phyloP scores from a whole-genome alignment of 2,888 invertebrate genomes.

The Zygogramma bicolorata region DNA sequence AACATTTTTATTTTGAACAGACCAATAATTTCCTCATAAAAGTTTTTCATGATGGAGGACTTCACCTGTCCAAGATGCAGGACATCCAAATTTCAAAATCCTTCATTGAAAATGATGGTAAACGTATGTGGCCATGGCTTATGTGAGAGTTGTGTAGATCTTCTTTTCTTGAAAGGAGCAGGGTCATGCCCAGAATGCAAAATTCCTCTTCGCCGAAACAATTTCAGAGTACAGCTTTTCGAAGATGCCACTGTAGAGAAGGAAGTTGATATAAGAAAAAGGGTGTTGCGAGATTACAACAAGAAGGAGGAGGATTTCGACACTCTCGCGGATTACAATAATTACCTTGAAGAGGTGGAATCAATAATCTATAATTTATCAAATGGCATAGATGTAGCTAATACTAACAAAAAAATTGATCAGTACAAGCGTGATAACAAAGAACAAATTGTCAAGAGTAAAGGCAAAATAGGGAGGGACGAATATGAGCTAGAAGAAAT shows the following conservation, averaged over 20 bases:
- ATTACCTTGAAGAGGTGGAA: conserved; percentile 96
- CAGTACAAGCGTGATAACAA: conserved; percentile 92
- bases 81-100: conserved; percentile 97
- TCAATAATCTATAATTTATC: conserved; percentile 90
- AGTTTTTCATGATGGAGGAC: conserved; percentile 80
- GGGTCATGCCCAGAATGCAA: conserved; percentile 96
- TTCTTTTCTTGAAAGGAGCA: conserved; percentile 95
- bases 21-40: too few relatives aligned
- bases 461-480: conserved; percentile 80
- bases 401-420: conserved; percentile 91
- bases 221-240: conserved; percentile 94
- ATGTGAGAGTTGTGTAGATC: conserved; percentile 97
- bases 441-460: conserved; percentile 85
- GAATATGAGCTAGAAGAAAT: conserved; percentile 90
- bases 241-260: conserved; percentile 98
- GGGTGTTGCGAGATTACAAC: conserved; percentile 91
- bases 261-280: conserved; percentile 94
- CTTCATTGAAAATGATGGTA: conserved; percentile 95
- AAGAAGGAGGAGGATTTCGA: conserved; percentile 95
- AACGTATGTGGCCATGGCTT: conserved; percentile 98
- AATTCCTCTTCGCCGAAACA: conserved; percentile 86
- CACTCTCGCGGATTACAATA: conserved; percentile 87
- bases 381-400: conserved; percentile 89
- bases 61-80: conserved; percentile 95
- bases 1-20: too few relatives aligned